Percentiles rank a stretch among this genome's conserved stretches.
Conservation (phyloP, 2,113 vertebrate genomes). For the Prunella himalayana region DNA sequence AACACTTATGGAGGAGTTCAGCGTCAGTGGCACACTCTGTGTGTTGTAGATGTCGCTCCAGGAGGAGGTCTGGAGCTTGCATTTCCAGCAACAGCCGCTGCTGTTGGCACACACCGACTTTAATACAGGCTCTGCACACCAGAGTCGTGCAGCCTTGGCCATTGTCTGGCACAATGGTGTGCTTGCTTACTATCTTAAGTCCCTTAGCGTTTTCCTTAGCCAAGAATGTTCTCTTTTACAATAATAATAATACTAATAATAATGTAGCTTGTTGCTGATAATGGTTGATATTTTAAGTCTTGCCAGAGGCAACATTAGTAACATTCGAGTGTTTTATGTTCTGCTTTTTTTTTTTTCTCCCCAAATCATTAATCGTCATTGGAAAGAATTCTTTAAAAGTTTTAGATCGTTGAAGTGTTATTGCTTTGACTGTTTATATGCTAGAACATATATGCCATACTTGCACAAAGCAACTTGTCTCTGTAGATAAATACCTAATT, state of each 20-base stretch:
- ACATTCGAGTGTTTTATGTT: neutral
- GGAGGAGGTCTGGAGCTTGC: neutral
- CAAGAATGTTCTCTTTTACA: neutral
- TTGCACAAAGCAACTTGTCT: neutral
- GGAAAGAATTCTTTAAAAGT: neutral
- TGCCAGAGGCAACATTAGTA: neutral
- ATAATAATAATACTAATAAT: neutral
- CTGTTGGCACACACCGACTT: conserved; percentile 18
- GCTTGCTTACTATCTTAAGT: neutral
- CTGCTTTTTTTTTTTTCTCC: neutral
- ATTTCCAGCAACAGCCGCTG: conserved; percentile 1
- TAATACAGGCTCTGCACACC: neutral
- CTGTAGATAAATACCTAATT: neutral
- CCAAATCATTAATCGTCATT: neutral
- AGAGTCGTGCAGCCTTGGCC: neutral
- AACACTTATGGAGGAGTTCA: neutral
- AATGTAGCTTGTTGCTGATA: neutral
- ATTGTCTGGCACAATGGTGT: conserved; percentile 43
- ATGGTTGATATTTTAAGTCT: neutral
- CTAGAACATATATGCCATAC: neutral
- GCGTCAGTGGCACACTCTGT: neutral
- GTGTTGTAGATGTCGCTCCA: neutral
- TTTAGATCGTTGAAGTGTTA: neutral
- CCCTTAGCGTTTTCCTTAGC: neutral
- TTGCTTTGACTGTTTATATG: neutral